Conservation (phyloP, 2,797 vertebrate species). For the Oryzias dopingdopingensis region DNA sequence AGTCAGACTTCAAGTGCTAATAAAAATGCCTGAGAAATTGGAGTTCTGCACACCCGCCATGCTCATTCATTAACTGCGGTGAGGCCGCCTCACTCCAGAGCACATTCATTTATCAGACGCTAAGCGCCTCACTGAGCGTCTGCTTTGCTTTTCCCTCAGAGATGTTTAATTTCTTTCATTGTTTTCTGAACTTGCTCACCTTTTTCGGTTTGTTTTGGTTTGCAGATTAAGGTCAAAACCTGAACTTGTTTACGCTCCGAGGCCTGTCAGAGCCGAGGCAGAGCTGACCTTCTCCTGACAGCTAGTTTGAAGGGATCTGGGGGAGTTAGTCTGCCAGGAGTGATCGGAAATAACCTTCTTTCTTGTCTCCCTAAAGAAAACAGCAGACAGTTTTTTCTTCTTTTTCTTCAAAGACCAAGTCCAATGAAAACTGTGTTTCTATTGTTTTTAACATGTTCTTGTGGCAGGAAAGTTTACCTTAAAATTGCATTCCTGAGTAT, state of each 20-base stretch:
- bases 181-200: conserved; percentile 18
- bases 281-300: conserved; percentile 53
- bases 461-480: too few species aligned
- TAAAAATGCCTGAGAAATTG: conserved; percentile 65
- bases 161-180: conserved; percentile 4
- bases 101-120: conserved; percentile 29
- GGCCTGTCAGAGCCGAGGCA: conserved; percentile 41
- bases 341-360: conserved; percentile 31
- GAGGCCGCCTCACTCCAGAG: conserved; percentile 35
- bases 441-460: too few species aligned
- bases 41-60: conserved; percentile 17
- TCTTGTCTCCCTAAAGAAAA: conserved; percentile 2
- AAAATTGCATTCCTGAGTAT: too few species aligned
- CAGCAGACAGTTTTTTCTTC: background rate
- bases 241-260: conserved; percentile 40
- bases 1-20: conserved; percentile 52
- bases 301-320: conserved; percentile 31
- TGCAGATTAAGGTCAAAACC: conserved; percentile 45
- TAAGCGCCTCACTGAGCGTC: conserved; percentile 12
- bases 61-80: conserved; percentile 55
- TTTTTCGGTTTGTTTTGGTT: conserved; percentile 38
- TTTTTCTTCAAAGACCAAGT: background rate
- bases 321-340: conserved; percentile 30
- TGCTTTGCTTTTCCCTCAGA: conserved; percentile 23
- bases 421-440: background rate